phyloP scores from a whole-genome alignment of 2,797 vertebrate species.

The Sylvia borin region DNA sequence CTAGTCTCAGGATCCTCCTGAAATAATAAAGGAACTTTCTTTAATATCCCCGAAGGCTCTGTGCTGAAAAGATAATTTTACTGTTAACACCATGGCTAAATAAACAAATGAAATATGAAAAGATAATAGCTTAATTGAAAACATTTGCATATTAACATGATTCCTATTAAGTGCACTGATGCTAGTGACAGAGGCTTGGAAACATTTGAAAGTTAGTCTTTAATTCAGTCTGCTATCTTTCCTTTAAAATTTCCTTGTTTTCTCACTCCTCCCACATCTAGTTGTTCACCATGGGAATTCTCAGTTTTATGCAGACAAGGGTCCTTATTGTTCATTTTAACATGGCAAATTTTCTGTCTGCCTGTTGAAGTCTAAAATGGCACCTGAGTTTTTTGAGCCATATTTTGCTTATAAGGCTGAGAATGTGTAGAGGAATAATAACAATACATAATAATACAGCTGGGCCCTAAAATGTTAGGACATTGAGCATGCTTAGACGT shows the following conservation, averaged over 20 bases:
- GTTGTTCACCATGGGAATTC: neutral
- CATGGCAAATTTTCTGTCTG: neutral
- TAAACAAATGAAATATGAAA: slow-evolving; percentile 44
- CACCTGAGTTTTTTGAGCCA: neutral
- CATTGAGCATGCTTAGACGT: neutral
- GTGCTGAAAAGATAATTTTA: neutral
- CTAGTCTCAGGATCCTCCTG: neutral
- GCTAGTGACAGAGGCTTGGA: slow-evolving; percentile 19
- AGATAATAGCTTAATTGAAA: slow-evolving; percentile 38
- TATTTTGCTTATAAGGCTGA: neutral
- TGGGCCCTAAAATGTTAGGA: neutral
- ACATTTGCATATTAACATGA: slow-evolving; percentile 27
- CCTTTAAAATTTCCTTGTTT: neutral
- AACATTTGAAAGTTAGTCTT: slow-evolving; percentile 1
- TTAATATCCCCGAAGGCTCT: neutral
- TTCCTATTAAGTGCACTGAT: slow-evolving; percentile 2
- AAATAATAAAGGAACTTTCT: slow-evolving; percentile 19
- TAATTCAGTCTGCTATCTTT: neutral
- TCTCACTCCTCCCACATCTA: neutral
- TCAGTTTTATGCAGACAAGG: neutral
- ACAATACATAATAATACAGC: neutral
- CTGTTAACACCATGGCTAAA: slow-evolving; percentile 28
- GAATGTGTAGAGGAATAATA: neutral
- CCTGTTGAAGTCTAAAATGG: neutral
- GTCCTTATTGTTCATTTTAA: neutral